These are phyloP conservation scores for Pissodes strobi DNA, from an alignment of 1,140 invertebrate species.

Conservation along the genomic window DNA sequence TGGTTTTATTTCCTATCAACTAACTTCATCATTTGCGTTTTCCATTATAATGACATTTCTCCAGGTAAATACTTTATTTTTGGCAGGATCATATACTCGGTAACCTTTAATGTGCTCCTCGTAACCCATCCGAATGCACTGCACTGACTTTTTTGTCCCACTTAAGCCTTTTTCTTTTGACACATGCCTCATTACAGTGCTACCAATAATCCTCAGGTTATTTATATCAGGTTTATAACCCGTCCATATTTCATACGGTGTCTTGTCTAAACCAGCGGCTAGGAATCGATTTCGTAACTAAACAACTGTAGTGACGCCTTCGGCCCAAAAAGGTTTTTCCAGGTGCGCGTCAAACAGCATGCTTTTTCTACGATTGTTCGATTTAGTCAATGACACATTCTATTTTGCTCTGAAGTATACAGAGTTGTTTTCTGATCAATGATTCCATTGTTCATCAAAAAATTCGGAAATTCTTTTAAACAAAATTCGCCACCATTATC, in stretches of 20 bases:
- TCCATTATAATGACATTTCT: too few relatives aligned
- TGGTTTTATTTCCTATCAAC: too few relatives aligned
- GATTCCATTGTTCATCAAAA: conserved; percentile 43
- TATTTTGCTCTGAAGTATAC: conserved; percentile 57
- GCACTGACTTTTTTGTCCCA: conserved; percentile 41
- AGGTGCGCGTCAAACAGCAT: conserved; percentile 51
- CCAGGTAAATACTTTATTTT: conserved; percentile 39
- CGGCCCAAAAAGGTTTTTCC: conserved; percentile 52
- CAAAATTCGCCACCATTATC: too few relatives aligned
- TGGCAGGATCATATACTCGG: conserved; percentile 41
- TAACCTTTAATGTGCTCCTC: conserved; percentile 38
- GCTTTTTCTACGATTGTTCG: conserved; percentile 53
- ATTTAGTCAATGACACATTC: conserved; percentile 54
- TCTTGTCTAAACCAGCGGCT: conserved; percentile 23
- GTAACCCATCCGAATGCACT: conserved; percentile 42
- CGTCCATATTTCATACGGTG: conserved; percentile 47
- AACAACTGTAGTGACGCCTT: conserved; percentile 55
- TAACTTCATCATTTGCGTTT: too few relatives aligned
- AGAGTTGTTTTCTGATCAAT: conserved; percentile 39
- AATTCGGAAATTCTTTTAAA: conserved; percentile 40
- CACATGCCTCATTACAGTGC: conserved; percentile 45
- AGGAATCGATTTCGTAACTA: conserved; percentile 56
- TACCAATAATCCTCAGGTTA: conserved; percentile 48
- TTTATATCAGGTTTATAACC: conserved; percentile 45
- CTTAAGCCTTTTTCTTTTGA: conserved; percentile 44